Evolutionary conservation across 2,888 invertebrate species (phyloP), one percentile per base, ranked within the genome.

Genomic region (Pyrrhia umbra): DNA sequence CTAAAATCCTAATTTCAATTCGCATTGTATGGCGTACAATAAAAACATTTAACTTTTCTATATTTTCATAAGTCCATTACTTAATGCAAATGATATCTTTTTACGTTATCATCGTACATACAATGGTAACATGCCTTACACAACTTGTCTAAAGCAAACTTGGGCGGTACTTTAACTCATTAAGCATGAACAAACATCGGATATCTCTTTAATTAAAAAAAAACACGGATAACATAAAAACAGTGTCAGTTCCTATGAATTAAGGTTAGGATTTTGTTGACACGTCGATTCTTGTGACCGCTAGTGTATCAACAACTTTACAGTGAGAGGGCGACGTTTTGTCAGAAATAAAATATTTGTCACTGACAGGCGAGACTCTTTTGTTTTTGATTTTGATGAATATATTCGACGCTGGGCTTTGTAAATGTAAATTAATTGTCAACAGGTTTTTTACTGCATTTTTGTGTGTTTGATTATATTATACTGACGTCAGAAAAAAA

Each of bases 181-280:
- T 82, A 85, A 84, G 76, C 74, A 72, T 75, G 27, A 15, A 55
- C 68, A 81, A 54, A 84, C 80, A 79, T 68, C 30, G 60, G 63
- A 74, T 81, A 83, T 75, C 81, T 82, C 79, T 78, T 78, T 80
- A 70, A 82, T 84, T 84, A 81, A 84, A 85, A 86, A 86, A 84
- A 83, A 85, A 85, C 81, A 82, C 71, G 77, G 79, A 84, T 81
- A 80, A 82, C 78, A 79, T 66, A 75, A 81, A 77, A 23, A 79
- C 80, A 79, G 84, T 86, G 84, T 82, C 79, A 85, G 78, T 87
- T 87, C 80, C 72, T 79, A 76, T 79, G 88, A 87, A 87, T 87
- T 83, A 80, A 85, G 84, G 77, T 77, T 71, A 73, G 68, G 64
- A 80, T 79, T 74, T 68, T 85, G 81, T 85, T 84, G 76, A 85